Base-by-base conservation (phyloP, 2,888 invertebrate species). In the Disparrhopalites patrizii region DNA sequence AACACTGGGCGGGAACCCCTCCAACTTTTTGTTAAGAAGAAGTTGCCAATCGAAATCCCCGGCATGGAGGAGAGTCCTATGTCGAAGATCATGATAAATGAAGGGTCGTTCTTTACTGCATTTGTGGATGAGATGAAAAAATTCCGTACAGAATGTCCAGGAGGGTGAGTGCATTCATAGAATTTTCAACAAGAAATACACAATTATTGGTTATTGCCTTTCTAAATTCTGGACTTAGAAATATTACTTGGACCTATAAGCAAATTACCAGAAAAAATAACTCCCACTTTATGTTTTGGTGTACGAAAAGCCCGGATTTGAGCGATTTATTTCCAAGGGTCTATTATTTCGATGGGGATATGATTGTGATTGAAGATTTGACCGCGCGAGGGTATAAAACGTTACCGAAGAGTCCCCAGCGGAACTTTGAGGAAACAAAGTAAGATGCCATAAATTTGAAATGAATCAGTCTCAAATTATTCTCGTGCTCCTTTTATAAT, bases 301-400 rank as follows among this genome's bases (percentile, higher is more conserved):
- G 4, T 56, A 20, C n/a, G 15, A 23, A 18, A 4, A 56, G 56
- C 2, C 25, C 36, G 23, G 36, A 36, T 10, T 13, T 56, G 20
- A 36, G n/a, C n/a, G 38, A 54, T 2, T 23, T 64, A 25, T 64
- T 56, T 23, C 64, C 64, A 15, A 36, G 27, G 33, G 28, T 25
- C 4, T 64, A 33, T 33, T 55, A 43, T 31, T 23, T 28, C 23
- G 47, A 47, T 33, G 33, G 47, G 25, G 57, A 57, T 5, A 27
- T 36, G 38, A 47, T 64, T 28, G 30, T 64, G 7, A 31, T 57
- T 33, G 64, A 64, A 30, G 43, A 64, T 50, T 23, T 64, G 28
- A 31, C 30, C 1, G 8, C n/a, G 13, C 47, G 50, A 10, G 64
- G 57, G 1, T 64, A 55, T 28, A 38, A 20, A 20, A 64, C 36